Conservation (phyloP, 2,888 invertebrate genomes). For the Melipona bicolor region DNA sequence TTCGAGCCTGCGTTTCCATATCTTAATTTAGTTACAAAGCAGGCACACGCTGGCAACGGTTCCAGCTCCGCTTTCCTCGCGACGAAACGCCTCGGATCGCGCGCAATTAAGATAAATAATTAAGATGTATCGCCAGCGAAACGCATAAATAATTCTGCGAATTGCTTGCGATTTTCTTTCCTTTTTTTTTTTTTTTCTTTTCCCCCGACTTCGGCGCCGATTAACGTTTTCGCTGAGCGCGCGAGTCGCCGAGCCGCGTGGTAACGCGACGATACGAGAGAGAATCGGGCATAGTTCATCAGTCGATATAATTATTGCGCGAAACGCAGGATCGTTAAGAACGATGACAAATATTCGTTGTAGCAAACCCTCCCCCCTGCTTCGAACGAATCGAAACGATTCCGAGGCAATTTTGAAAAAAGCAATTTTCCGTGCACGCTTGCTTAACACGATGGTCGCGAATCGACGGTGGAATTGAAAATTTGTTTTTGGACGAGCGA, state of each 20-base stretch:
- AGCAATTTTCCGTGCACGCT: too few species aligned
- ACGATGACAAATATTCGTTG: constrained; percentile 19
- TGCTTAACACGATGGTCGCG: neutral
- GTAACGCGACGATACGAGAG: neutral
- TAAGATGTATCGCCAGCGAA: constrained; percentile 24
- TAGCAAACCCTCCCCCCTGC: neutral
- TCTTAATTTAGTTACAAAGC: constrained; percentile 15
- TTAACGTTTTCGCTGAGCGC: constrained; percentile 32
- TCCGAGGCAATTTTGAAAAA: too few species aligned
- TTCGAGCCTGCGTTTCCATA: constrained; percentile 15
- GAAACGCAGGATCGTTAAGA: constrained; percentile 25
- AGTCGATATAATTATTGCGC: constrained; percentile 19
- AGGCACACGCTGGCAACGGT: neutral
- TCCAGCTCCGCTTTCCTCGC: constrained; percentile 14
- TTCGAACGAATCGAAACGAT: neutral
- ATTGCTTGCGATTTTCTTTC: constrained; percentile 12
- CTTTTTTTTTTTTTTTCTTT: too few species aligned
- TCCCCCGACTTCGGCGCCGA: neutral
- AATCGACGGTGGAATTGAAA: neutral
- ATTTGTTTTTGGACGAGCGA: too few species aligned
- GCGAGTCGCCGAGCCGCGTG: neutral
- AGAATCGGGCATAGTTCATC: constrained; percentile 17
- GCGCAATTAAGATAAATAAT: constrained; percentile 45
- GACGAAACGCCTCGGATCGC: neutral
- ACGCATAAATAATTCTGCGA: constrained; percentile 19